A percentile compares a stretch with the other conserved stretches of the same genome.
phyloP scores from a whole-genome alignment of 2,797 vertebrate species.

The Argya squamiceps region DNA sequence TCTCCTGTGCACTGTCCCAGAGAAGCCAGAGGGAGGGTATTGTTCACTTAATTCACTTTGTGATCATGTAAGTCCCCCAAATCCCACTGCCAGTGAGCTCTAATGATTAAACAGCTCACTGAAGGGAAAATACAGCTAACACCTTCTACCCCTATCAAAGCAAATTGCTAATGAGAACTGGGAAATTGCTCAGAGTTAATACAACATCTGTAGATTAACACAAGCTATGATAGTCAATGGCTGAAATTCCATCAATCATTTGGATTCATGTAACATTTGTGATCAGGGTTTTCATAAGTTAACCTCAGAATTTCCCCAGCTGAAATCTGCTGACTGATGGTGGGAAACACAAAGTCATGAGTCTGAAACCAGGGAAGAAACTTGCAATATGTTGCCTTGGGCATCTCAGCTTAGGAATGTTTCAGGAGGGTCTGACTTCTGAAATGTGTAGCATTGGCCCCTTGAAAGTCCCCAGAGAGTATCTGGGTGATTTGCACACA shows the following conservation, averaged over 20 bases:
- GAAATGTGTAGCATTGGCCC: neutral
- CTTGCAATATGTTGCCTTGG: neutral
- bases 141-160: constrained; percentile 22
- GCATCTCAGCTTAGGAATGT: neutral
- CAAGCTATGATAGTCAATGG: neutral
- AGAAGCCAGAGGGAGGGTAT: neutral
- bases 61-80: neutral
- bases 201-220: constrained; percentile 17
- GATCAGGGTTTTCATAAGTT: rapidly evolving
- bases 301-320: neutral
- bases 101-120: constrained; percentile 49
- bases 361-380: neutral
- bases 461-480: neutral
- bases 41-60: constrained; percentile 17
- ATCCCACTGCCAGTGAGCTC: constrained; percentile 23
- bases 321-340: neutral
- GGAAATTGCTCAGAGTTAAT: constrained; percentile 2
- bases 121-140: constrained; percentile 18
- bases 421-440: neutral
- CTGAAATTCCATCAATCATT: constrained; percentile 17
- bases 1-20: neutral
- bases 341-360: neutral
- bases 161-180: constrained; percentile 9
- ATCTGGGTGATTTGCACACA: neutral
- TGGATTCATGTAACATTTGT: neutral